phyloP scores from a whole-genome alignment of 2,113 vertebrate species.

The Myanophis thanlyinensis region DNA sequence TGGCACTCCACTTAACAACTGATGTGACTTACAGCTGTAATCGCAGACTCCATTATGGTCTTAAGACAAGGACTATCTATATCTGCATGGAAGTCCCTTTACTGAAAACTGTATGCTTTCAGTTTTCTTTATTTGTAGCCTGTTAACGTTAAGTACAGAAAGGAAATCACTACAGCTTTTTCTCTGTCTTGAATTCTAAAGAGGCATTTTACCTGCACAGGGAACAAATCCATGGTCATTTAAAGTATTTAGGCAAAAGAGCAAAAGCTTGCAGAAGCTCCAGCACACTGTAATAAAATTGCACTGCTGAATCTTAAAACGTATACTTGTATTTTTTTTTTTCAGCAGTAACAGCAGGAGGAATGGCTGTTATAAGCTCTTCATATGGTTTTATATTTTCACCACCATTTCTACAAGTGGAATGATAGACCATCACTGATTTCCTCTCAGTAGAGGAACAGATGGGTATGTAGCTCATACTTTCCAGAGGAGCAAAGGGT shows the following conservation, averaged over 20 bases:
- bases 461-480: background rate
- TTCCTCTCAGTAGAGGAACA: background rate
- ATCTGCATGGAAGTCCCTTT: background rate
- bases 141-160: background rate
- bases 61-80: background rate
- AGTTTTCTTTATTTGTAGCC: background rate
- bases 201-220: background rate
- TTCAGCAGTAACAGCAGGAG: background rate
- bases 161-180: background rate
- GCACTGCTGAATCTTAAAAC: background rate
- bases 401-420: background rate
- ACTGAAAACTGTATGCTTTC: background rate
- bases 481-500: background rate
- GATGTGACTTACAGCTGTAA: background rate
- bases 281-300: background rate
- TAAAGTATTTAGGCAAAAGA: background rate
- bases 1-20: background rate
- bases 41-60: background rate
- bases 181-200: background rate
- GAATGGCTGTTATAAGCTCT: background rate
- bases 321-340: background rate
- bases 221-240: background rate
- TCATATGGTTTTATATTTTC: background rate
- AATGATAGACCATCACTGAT: background rate
- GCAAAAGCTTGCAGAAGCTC: background rate